Base-by-base conservation (phyloP, 1,140 invertebrate species). In the Drosophila bocki region DNA sequence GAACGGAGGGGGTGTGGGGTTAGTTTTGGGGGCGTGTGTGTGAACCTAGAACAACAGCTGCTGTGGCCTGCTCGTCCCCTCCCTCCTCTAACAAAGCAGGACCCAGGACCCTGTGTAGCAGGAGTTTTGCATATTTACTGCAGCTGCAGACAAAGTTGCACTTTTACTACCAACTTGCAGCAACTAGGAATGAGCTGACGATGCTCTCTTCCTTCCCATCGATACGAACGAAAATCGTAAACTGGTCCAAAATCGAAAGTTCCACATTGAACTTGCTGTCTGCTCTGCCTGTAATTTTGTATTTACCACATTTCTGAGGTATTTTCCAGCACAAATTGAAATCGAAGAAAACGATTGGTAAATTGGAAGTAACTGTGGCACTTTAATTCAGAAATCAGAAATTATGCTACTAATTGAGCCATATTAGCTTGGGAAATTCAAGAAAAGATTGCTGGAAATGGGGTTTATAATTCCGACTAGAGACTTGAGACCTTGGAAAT, bases 191-290 rank as follows among this genome's bases (percentile, higher is more conserved):
- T 60, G 61, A 69, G 76, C 80, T 74, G 79, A 77, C 74, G 68
- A 41, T 71, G 54, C 60, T 51, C 60, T 19, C 41, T 29, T 7
- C 48, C 35, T 15, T 53, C 29, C 19, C 32, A 19, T 17, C 69
- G 42, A 48, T 48, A 29, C 47, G 22, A 48, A 11, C 13, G 22
- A 39, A 33, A 13, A 41, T 44, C 65, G 50, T 78, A 81, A 86
- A 82, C 75, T 75, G 67, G 58, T 72, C 41, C 63, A 86, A 86
- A 86, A 86, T 86, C 84, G 83, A 86, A 86, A 86, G 84, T 86
- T 83, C 37, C 60, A 56, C 53, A 88, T 78, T 76, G 80, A 86
- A 88, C 72, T 75, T 82, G 58, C 56, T 35, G 33, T 56, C 56
- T 5, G n/a, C n/a, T 15, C 19, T 39, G 29, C 41, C 32, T 47